These are phyloP conservation scores for Ancistrus triradiatus DNA, from an alignment of 2,113 vertebrate species.

Conservation along the genomic window DNA sequence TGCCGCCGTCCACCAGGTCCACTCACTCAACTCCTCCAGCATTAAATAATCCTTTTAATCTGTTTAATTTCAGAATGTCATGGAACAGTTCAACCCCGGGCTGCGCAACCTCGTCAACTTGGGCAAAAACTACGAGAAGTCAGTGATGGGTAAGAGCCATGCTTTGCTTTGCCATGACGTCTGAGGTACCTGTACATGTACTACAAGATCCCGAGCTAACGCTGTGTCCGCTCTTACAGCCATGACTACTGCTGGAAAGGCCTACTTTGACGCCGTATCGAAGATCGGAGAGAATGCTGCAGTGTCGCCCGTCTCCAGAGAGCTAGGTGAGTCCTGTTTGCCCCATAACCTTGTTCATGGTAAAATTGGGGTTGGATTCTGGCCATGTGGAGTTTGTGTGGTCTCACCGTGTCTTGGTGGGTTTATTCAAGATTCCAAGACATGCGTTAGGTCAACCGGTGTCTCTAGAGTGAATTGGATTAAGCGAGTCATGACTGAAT, in stretches of 20 bases:
- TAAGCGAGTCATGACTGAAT: too few relatives aligned
- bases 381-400: too few relatives aligned
- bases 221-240: constrained; percentile 59
- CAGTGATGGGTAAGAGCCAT: constrained; percentile 80
- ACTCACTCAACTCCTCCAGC: too few relatives aligned
- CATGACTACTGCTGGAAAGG: constrained; percentile 87
- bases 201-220: background rate
- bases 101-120: constrained; percentile 92
- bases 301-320: constrained; percentile 87
- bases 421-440: too few relatives aligned
- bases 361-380: too few relatives aligned
- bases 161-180: background rate
- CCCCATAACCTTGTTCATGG: too few relatives aligned
- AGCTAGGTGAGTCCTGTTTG: constrained; percentile 93
- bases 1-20: too few relatives aligned
- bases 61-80: constrained; percentile 92
- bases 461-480: too few relatives aligned
- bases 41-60: too few relatives aligned
- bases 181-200: too few relatives aligned
- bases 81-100: constrained; percentile 96
- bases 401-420: too few relatives aligned
- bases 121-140: constrained; percentile 95
- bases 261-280: constrained; percentile 89
- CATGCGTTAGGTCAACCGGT: too few relatives aligned
- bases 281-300: constrained; percentile 88